Conservation (phyloP, 2,797 vertebrate genomes). For the Caiman crocodilus region DNA sequence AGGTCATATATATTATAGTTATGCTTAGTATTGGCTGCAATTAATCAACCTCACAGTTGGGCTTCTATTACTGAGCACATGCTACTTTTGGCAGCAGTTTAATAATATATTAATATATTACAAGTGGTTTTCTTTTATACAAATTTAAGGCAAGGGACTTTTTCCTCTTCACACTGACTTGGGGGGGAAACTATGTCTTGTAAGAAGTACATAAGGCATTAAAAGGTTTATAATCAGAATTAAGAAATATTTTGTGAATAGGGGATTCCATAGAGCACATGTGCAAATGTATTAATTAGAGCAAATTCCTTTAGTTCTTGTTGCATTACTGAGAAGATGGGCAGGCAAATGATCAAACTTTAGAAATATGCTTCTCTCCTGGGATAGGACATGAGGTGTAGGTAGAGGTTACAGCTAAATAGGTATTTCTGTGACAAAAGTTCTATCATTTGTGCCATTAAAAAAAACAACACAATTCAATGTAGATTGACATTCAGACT, state of each 20-base stretch:
- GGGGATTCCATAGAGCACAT: background rate
- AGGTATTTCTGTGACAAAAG: background rate
- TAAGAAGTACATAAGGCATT: no score
- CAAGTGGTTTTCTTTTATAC: no score
- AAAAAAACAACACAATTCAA: background rate
- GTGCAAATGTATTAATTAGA: background rate
- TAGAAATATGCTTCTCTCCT: background rate
- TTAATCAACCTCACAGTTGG: no score
- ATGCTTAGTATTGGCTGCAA: no score
- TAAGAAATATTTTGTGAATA: background rate
- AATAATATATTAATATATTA: no score
- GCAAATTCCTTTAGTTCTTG: background rate
- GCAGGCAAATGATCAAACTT: background rate
- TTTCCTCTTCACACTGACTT: no score
- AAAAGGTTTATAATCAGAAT: background rate
- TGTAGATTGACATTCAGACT: background rate
- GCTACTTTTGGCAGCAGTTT: no score
- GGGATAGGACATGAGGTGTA: background rate
- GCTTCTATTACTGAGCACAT: no score
- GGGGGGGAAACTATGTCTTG: no score
- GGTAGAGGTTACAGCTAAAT: background rate
- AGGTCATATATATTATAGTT: no score
- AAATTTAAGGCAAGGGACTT: no score
- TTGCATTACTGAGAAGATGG: background rate
- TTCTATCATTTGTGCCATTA: background rate